These are phyloP conservation scores for Cyclopterus lumpus DNA, from an alignment of 2,797 vertebrate genomes.

Conservation along the genomic window DNA sequence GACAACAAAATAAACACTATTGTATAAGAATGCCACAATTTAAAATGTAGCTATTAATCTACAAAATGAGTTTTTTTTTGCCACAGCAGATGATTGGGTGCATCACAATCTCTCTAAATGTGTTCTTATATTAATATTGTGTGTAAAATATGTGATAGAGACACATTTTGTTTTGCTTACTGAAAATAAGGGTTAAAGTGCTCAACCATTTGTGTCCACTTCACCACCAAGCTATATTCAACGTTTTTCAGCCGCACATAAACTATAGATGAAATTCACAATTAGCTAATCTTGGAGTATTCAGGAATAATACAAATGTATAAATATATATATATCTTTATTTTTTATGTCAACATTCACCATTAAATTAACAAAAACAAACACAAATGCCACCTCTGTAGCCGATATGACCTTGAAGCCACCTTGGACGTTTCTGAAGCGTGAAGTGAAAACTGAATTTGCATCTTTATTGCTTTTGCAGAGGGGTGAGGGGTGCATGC, in stretches of 20 bases:
- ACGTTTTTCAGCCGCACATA: neutral
- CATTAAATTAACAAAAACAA: constrained; percentile 27
- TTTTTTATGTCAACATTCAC: constrained; percentile 7
- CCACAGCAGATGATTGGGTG: neutral
- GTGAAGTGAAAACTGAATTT: constrained; percentile 46
- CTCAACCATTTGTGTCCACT: neutral
- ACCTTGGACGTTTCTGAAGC: constrained; percentile 22
- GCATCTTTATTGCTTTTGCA: constrained; percentile 61
- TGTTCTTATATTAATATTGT: neutral
- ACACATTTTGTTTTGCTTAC: neutral
- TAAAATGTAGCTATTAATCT: neutral
- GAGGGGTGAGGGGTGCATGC: constrained; percentile 1
- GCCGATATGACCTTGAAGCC: constrained; percentile 10
- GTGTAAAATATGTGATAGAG: neutral
- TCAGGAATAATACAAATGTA: neutral
- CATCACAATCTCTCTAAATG: neutral
- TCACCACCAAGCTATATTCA: neutral
- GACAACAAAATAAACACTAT: neutral
- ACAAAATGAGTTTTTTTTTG: neutral
- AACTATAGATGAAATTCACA: neutral
- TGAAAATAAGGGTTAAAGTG: neutral
- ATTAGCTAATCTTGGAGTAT: neutral
- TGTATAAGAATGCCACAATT: neutral
- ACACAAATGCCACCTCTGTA: neutral
- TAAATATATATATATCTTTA: neutral